Evolutionary conservation across 2,797 vertebrate genomes (phyloP), one percentile per base, ranked within the genome.

Genomic region (Enteromius viviparus): DNA sequence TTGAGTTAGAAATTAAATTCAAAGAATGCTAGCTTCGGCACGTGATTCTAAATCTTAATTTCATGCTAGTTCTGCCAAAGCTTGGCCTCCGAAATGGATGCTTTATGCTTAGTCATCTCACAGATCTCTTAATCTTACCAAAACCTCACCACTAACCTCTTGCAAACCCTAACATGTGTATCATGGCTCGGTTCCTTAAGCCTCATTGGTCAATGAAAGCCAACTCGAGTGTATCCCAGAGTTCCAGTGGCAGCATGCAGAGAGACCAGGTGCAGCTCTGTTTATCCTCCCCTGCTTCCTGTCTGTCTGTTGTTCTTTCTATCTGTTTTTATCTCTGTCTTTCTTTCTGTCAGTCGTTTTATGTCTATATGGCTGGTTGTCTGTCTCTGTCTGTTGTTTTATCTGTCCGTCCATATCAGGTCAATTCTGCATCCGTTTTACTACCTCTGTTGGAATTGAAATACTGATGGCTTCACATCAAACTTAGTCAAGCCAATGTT

Each of bases 241-340:
- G 77, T 34, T 64, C 58, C 66, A 76, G 6, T 51, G 71, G 66
- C 47, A 85, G 86, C 60, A 47, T 47, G 55, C 10, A 81, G 76
- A 74, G 45, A 72, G 70, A 71, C 86, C 86, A 89, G 86, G 88
- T 89, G 85, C 65, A 71, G 77, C 72, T 86, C 78, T 87, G 80
- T 89, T 89, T 86, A 84, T 77, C 69, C 78, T 78, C 85, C 87
- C 88, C 85, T 76, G 45, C 78, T 89, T 93, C 70, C 87, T 92
- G 91, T 86, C 88, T 84, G 85, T 37, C 6, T 8, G 37, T 6
- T 4, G 4, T 8, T 40, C 37, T 21, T 37, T 37, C 34, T 6
- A 37, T 37, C 34, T 37, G 37, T 37, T 37, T 37, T 37, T 37
- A 37, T 37, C 34, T 37, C 34, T 34, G 4, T 60, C 10, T 23